Evolutionary conservation across 92 coral and sea anemone genomes (phyloP), one percentile per base, ranked within the genome.

Genomic region (Zoanthus solanderi): DNA sequence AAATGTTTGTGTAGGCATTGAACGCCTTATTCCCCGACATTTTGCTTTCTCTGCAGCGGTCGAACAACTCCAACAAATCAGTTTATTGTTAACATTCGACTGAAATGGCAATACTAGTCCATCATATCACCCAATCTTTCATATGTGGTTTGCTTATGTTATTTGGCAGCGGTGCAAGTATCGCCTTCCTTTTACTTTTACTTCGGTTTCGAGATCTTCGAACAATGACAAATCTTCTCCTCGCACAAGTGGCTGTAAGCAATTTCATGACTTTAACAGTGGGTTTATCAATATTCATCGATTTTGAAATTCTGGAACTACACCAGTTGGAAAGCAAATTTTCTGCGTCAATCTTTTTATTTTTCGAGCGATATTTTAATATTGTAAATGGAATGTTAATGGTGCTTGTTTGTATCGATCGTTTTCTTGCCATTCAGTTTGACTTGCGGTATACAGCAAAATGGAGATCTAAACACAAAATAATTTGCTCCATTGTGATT

Each of bases 201-300:
- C 17, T 78, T 56, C 71, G 83, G 48, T 78, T 78, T 29, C 66
- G 67, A 56, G 71, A 57, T 60, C 42, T 78, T 6, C 66, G 83
- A 17, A 78, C 83, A 78, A 57, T 54, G 48, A 78, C 83, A 29
- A 78, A 78, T 78, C 52, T 78, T 54, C 53, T 78, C 7, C 30
- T 78, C 50, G 68, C 83, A 4, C 83, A 78, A 42, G 83, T 78
- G n/a, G 83, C 83, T 16, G 11, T 78, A 30, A 53, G 46, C 15
- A 78, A 78, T 56, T 50, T 78, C 14, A 45, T 78, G 11, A 78
- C 68, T 23, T 15, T 78, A 32, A 53, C 69, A 29, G 69, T 78
- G 15, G 83, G 83, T 14, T 54, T 78, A 37, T 57, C 83, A 7
- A 78, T 78, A 54, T 78, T 78, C n/a, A 78, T 78, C n/a, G 67